phyloP scores from a whole-genome alignment of 2,888 invertebrate genomes.

The Phania funesta region DNA sequence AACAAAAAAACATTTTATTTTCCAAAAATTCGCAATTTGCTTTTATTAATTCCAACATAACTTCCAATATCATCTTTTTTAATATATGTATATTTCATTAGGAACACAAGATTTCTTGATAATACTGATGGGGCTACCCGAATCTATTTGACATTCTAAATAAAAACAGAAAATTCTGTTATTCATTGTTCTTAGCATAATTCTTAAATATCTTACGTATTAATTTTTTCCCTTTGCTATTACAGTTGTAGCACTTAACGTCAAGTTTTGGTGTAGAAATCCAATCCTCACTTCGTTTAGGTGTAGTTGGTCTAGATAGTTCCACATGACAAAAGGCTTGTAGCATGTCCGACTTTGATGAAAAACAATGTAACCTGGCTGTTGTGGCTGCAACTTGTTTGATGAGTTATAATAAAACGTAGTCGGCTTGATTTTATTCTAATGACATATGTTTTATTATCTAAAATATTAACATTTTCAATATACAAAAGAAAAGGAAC shows the following conservation, averaged over 20 bases:
- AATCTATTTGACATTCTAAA: slow-evolving; percentile 66
- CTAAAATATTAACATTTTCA: too few relatives aligned
- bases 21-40: slow-evolving; percentile 41
- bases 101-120: slow-evolving; percentile 32
- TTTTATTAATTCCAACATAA: slow-evolving; percentile 61
- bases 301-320: neutral
- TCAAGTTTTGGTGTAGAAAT: neutral
- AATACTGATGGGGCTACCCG: slow-evolving; percentile 64
- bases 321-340: slow-evolving; percentile 33
- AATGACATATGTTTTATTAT: too few relatives aligned
- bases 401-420: too few relatives aligned
- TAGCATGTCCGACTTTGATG: slow-evolving; percentile 15
- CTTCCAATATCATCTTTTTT: slow-evolving; percentile 11
- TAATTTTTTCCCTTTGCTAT: slow-evolving; percentile 36
- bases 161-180: slow-evolving; percentile 17
- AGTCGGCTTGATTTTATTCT: too few relatives aligned
- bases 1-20: slow-evolving; percentile 45
- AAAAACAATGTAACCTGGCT: slow-evolving; percentile 29
- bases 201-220: slow-evolving; percentile 35
- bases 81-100: slow-evolving; percentile 33
- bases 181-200: slow-evolving; percentile 10
- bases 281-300: neutral
- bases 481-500: too few relatives aligned
- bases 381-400: too few relatives aligned
- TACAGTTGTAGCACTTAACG: slow-evolving; percentile 31